Percentiles rank a stretch among this genome's conserved stretches.
Evolutionary conservation across 1,140 invertebrate genomes (phyloP).

Genomic region (Zaprionus vittiger): DNA sequence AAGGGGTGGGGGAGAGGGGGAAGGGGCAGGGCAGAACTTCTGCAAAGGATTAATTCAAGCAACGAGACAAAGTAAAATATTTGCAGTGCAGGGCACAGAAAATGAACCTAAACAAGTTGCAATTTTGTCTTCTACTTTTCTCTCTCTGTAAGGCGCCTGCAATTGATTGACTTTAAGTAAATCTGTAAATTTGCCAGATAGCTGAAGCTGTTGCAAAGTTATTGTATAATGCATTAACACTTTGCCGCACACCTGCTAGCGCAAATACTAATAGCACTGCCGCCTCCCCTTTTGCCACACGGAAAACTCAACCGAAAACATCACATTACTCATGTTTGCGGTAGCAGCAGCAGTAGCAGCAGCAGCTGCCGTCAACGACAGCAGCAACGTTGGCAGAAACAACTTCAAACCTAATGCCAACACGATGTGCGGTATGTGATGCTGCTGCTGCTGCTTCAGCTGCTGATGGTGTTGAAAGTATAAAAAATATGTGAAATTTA

Average conservation of each 20-base stretch:
- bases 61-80: slow-evolving; percentile 40
- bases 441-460: slow-evolving; percentile 29
- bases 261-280: slow-evolving; percentile 18
- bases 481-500: slow-evolving; percentile 83
- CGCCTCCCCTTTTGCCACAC: neutral
- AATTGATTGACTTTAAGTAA: slow-evolving; percentile 68
- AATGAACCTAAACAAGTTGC: slow-evolving; percentile 36
- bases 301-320: slow-evolving; percentile 49
- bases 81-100: slow-evolving; percentile 22
- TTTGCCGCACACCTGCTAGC: slow-evolving; percentile 56
- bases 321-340: slow-evolving; percentile 78
- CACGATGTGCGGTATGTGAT: slow-evolving; percentile 57
- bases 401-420: slow-evolving; percentile 73
- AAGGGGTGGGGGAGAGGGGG: too few species aligned
- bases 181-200: slow-evolving; percentile 32
- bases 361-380: slow-evolving; percentile 41
- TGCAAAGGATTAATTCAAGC: slow-evolving; percentile 69
- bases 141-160: slow-evolving; percentile 33
- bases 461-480: slow-evolving; percentile 52
- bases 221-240: slow-evolving; percentile 69
- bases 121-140: slow-evolving; percentile 10
- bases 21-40: too few species aligned
- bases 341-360: slow-evolving; percentile 53
- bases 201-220: slow-evolving; percentile 14
- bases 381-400: slow-evolving; percentile 12